phyloP scores from a whole-genome alignment of 2,888 invertebrate species.

The Xanthia icteritia region DNA sequence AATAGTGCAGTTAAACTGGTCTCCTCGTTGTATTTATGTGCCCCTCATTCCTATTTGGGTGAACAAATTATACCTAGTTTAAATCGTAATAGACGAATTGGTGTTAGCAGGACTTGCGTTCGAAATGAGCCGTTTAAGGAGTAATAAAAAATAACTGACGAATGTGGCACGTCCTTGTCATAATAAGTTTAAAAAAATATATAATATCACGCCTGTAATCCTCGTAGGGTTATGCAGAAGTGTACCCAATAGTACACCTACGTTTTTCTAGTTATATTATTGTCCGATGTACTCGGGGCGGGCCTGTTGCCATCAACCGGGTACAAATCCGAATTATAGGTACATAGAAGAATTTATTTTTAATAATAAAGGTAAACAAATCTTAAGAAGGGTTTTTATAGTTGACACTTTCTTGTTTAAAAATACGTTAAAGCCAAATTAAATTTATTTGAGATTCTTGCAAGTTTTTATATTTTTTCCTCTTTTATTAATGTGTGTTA shows the following conservation, averaged over 20 bases:
- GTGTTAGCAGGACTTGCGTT: constrained; percentile 10
- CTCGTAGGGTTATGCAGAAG: not conserved
- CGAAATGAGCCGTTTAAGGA: not conserved
- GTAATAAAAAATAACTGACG: not conserved
- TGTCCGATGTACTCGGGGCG: not conserved
- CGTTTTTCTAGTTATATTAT: not conserved
- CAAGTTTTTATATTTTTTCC: no score
- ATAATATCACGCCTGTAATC: not conserved
- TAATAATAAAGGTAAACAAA: no score
- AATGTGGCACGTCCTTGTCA: not conserved
- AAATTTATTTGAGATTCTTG: no score
- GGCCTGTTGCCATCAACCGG: not conserved
- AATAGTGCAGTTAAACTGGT: constrained; percentile 54
- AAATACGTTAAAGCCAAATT: no score
- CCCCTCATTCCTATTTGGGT: constrained; percentile 48
- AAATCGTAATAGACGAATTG: constrained; percentile 24
- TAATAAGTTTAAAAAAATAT: not conserved
- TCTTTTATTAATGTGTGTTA: no score
- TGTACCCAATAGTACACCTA: not conserved
- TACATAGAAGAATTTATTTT: no score
- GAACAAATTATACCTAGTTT: constrained; percentile 25
- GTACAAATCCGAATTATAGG: no score
- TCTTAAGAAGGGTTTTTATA: no score
- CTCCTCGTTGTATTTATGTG: constrained; percentile 49
- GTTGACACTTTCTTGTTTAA: no score